These are phyloP conservation scores for Linnaemya vulpina DNA, from an alignment of 2,888 invertebrate genomes.

Conservation along the genomic window DNA sequence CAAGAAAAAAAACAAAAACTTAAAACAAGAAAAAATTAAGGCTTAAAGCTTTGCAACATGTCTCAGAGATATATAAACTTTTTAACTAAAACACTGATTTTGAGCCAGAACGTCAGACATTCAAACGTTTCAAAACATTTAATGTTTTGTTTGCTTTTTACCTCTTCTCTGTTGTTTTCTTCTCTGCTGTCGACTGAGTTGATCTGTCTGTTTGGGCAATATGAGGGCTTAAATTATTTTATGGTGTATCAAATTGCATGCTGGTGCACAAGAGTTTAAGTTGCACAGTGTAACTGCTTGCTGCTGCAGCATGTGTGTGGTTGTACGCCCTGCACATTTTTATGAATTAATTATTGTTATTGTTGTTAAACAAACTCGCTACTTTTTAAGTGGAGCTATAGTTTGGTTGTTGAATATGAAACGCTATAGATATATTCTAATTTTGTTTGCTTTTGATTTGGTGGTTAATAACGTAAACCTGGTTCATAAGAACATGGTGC, in stretches of 20 bases:
- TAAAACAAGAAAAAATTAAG: not conserved
- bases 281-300: not conserved
- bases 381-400: not conserved
- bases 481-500: too few relatives aligned
- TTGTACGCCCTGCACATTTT: constrained; percentile 11
- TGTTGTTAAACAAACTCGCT: not conserved
- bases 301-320: constrained; percentile 2
- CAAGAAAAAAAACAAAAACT: constrained; percentile 30
- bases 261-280: constrained; percentile 5
- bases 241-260: constrained; percentile 53
- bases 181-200: constrained; percentile 30
- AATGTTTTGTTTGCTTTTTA: not conserved
- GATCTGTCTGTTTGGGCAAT: constrained; percentile 4
- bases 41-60: constrained; percentile 53
- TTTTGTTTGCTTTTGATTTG: too few relatives aligned
- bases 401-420: constrained; percentile 1
- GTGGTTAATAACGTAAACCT: too few relatives aligned
- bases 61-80: not conserved
- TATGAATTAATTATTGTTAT: constrained; percentile 1
- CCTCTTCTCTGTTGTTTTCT: not conserved
- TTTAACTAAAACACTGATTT: constrained; percentile 37
- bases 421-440: not conserved
- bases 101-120: constrained; percentile 51
- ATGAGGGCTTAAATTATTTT: constrained; percentile 53
- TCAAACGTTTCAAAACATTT: constrained; percentile 18